phyloP scores from a whole-genome alignment of 2,888 invertebrate species.

The Caenorhabditis japonica region DNA sequence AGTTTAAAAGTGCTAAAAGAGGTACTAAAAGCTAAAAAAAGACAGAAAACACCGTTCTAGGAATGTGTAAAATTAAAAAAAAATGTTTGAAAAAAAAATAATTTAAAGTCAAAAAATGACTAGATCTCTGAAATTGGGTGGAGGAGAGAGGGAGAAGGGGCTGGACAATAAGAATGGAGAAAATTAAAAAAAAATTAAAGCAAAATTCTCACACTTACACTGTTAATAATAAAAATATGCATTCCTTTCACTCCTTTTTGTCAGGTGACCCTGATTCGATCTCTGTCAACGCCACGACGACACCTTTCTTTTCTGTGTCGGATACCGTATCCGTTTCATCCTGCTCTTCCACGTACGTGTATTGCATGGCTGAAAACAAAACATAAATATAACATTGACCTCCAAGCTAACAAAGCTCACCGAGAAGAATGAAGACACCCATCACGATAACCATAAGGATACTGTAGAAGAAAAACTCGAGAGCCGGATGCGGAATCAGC shows the following conservation, averaged over 20 bases:
- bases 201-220: neutral
- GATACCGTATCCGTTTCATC: slow-evolving; percentile 20
- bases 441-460: slow-evolving; percentile 74
- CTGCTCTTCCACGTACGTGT: slow-evolving; percentile 59
- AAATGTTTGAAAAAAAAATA: slow-evolving; percentile 13
- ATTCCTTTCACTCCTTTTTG: slow-evolving; percentile 12
- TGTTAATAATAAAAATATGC: neutral
- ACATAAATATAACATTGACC: neutral
- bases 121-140: slow-evolving; percentile 28
- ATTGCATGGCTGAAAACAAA: slow-evolving; percentile 60
- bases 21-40: too few species aligned
- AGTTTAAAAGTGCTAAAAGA: too few species aligned
- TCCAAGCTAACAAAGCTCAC: slow-evolving; percentile 21
- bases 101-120: slow-evolving; percentile 47
- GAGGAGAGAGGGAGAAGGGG: neutral
- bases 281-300: slow-evolving; percentile 3
- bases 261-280: slow-evolving; percentile 19
- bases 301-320: neutral
- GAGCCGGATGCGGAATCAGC: slow-evolving; percentile 68
- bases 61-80: slow-evolving; percentile 1
- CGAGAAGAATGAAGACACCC: slow-evolving; percentile 64
- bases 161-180: too few species aligned
- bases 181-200: too few species aligned
- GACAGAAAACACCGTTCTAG: slow-evolving; percentile 13
- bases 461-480: slow-evolving; percentile 76